Conservation (phyloP, 2,888 invertebrate genomes). For the Apamea monoglypha region DNA sequence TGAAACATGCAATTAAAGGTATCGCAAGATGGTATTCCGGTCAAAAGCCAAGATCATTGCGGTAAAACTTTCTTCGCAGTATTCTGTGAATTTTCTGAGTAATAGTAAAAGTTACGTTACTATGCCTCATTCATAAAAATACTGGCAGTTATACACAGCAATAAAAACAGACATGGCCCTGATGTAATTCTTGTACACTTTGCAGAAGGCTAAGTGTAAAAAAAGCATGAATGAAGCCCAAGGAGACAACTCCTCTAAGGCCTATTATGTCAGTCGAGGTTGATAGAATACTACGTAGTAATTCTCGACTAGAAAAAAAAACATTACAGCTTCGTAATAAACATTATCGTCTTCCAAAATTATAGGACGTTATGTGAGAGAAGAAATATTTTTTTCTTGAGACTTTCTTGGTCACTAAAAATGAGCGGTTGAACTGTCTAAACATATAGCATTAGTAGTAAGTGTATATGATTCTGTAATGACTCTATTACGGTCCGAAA, state of each 20-base stretch:
- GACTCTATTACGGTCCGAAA: constrained; percentile 55
- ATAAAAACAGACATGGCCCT: constrained; percentile 14
- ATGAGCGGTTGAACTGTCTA: constrained; percentile 5
- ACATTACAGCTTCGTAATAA: constrained; percentile 1
- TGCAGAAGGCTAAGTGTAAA: constrained; percentile 10
- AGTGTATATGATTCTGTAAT: constrained; percentile 52
- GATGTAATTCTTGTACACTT: constrained; percentile 10
- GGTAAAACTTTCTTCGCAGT: constrained; percentile 20
- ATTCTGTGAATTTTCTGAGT: constrained; percentile 10
- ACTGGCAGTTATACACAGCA: not conserved
- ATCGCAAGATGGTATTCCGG: constrained; percentile 9
- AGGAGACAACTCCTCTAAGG: constrained; percentile 3
- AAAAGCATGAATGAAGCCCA: constrained; percentile 39
- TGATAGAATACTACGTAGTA: constrained; percentile 21
- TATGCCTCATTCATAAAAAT: not conserved
- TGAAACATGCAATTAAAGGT: constrained; percentile 21
- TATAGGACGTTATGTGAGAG: constrained; percentile 11
- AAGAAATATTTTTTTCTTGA: not conserved
- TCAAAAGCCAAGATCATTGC: constrained; percentile 30
- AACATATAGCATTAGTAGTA: constrained; percentile 34
- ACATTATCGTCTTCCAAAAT: constrained; percentile 12
- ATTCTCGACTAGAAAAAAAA: not conserved
- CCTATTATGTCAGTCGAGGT: constrained; percentile 14
- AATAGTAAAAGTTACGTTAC: not conserved
- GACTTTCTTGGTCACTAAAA: not conserved